Conservation (phyloP, 2,888 invertebrate species). For the Colletes collaris region DNA sequence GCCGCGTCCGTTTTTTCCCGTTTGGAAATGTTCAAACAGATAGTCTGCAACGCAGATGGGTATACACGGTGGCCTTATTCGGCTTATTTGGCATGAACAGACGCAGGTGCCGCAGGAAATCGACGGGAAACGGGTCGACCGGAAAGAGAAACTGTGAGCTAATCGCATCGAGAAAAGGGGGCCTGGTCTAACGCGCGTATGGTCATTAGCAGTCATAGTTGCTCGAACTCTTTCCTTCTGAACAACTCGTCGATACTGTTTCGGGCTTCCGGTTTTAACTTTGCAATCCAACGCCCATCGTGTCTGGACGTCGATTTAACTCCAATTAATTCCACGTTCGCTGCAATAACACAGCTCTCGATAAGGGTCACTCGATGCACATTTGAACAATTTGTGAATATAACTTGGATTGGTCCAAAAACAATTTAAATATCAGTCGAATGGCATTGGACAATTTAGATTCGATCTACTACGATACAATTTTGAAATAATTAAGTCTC, state of each 20-base stretch:
- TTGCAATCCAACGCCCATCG: no score
- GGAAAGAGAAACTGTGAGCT: constrained; percentile 64
- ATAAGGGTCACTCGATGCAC: no score
- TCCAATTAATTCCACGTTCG: no score
- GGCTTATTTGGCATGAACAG: constrained; percentile 59
- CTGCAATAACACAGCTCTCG: no score
- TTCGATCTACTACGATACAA: no score
- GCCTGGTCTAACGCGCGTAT: constrained; percentile 4
- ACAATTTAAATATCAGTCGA: no score
- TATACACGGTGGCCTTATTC: constrained; percentile 55
- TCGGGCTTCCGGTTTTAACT: no score
- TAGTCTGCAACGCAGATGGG: constrained; percentile 39
- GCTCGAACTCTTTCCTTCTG: constrained; percentile 1
- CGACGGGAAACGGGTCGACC: constrained; percentile 62
- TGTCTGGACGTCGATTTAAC: no score
- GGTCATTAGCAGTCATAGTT: constrained; percentile 35
- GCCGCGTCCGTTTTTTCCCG: constrained; percentile 23
- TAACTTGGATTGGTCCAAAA: no score
- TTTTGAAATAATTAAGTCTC: no score
- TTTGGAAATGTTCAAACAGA: constrained; percentile 25
- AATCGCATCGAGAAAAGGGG: constrained; percentile 52
- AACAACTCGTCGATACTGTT: neutral
- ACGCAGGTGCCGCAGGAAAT: constrained; percentile 58
- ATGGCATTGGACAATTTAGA: no score
- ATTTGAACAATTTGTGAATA: no score